Evolutionary conservation across 92 coral and sea anemone genomes (phyloP), one percentile per base, ranked within the genome.

Genomic region (Micromussa lordhowensis): DNA sequence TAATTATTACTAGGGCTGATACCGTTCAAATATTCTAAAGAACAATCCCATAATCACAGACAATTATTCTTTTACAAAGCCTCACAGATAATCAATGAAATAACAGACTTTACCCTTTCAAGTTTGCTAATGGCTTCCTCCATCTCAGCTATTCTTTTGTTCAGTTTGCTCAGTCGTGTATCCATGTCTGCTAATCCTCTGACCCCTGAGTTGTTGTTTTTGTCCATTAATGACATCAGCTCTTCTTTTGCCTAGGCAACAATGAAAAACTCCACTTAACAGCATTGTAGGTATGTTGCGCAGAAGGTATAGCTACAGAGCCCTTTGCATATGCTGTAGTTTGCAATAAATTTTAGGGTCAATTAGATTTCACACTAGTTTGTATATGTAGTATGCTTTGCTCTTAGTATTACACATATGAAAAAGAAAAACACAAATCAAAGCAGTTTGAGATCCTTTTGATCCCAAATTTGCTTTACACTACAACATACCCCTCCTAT

Each of bases 111-210:
- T 44, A 95, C 98, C 93, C 90, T 89, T 77, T 91, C 86, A 11
- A 95, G 61, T 58, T 81, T 87, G 64, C 88, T 85, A 18, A 95
- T 32, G 13, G 90, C 89, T 19, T 88, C 96, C 68, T 97, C 98
- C 21, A 95, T 58, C 66, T 97, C 98, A 63, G 40, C 88, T 36
- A 96, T 68, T 85, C 91, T 87, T 80, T 93, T 91, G 81, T 87
- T 97, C 12, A 97, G 80, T 70, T 94, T 96, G 5, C 91, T 92
- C 68, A 97, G 75, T 59, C 98, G 85, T 68, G 86, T 87, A 82
- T 97, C 99, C 94, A 97, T 84, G 51, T 97, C 98, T n/a, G 99
- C 94, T 68, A 97, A 71, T 77, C 99, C 99, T 66, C 85, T 94
- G 6, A 97, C 82, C 18, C 98, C 98, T 12, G 94, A 58, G 58